Percentiles rank a stretch among this genome's conserved stretches.
These are phyloP conservation scores for Hypercompe scribonia DNA, from an alignment of 2,888 invertebrate species.

Conservation along the genomic window DNA sequence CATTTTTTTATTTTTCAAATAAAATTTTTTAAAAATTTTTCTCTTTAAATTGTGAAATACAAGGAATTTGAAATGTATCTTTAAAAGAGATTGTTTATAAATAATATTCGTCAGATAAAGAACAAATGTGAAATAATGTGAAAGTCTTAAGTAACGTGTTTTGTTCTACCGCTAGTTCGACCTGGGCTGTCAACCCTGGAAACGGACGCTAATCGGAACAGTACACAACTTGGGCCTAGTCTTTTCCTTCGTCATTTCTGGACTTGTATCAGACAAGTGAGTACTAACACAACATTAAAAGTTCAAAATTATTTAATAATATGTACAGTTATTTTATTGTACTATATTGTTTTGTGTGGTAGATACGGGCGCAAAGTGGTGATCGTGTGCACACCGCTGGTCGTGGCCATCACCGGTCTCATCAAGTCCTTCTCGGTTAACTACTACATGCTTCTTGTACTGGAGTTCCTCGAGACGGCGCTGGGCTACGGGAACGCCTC, in stretches of 20 bases:
- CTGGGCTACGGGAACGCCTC: slow-evolving; percentile 86
- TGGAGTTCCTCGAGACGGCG: slow-evolving; percentile 92
- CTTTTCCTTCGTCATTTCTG: slow-evolving; percentile 89
- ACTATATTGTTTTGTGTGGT: no score
- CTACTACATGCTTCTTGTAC: slow-evolving; percentile 89
- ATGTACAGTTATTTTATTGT: no score
- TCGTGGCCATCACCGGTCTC: slow-evolving; percentile 88
- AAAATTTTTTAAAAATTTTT: no score
- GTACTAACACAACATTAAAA: slow-evolving; percentile 41
- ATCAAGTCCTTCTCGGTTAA: slow-evolving; percentile 89
- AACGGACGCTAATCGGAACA: slow-evolving; percentile 90
- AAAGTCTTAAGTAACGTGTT: neutral
- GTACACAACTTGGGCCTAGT: slow-evolving; percentile 91
- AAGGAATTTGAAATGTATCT: neutral
- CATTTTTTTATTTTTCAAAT: no score
- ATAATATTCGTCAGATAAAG: no score
- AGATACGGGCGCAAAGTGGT: slow-evolving; percentile 82
- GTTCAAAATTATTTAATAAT: no score
- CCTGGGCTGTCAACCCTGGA: slow-evolving; percentile 90
- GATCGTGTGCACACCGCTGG: slow-evolving; percentile 77
- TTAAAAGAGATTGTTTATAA: neutral
- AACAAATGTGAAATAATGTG: neutral
- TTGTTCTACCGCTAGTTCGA: slow-evolving; percentile 84
- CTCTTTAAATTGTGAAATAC: neutral
- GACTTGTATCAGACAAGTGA: slow-evolving; percentile 91